phyloP scores from a whole-genome alignment of 2,113 vertebrate species.

The Holacanthus passer region DNA sequence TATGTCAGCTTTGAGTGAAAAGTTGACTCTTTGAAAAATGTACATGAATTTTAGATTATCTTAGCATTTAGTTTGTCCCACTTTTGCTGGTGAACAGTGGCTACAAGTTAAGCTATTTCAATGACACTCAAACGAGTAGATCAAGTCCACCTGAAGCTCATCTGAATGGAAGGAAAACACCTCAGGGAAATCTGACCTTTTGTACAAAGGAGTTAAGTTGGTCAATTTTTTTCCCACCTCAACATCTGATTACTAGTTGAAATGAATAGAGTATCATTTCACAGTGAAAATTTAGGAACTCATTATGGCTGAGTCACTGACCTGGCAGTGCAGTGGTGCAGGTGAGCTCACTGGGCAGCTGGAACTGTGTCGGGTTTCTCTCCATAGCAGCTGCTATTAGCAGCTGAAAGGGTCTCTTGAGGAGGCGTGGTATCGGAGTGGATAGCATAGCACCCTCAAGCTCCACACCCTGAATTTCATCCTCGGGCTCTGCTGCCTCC shows the following conservation, averaged over 20 bases:
- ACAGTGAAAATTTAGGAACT: background rate
- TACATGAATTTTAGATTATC: no score
- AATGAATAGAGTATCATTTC: background rate
- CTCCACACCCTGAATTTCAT: constrained; percentile 90
- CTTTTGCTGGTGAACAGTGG: no score
- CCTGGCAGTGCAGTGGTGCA: constrained; percentile 99
- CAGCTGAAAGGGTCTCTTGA: constrained; percentile 97
- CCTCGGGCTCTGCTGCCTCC: constrained; percentile 94
- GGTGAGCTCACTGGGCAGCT: constrained; percentile 96
- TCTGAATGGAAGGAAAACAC: no score
- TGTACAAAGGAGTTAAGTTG: no score
- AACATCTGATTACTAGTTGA: background rate
- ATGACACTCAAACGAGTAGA: no score
- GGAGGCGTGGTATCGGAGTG: constrained; percentile 82
- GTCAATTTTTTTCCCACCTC: no score
- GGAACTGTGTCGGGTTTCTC: constrained; percentile 98
- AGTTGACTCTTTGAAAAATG: no score
- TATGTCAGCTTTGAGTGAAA: no score
- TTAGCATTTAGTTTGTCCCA: no score
- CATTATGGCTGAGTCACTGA: constrained; percentile 20
- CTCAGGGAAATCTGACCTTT: no score
- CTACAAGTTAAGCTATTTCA: no score
- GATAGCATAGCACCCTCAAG: constrained; percentile 82
- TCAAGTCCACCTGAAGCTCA: no score
- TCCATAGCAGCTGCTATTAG: constrained; percentile 98